phyloP scores from a whole-genome alignment of 2,888 invertebrate genomes.

The Philonicus albiceps region DNA sequence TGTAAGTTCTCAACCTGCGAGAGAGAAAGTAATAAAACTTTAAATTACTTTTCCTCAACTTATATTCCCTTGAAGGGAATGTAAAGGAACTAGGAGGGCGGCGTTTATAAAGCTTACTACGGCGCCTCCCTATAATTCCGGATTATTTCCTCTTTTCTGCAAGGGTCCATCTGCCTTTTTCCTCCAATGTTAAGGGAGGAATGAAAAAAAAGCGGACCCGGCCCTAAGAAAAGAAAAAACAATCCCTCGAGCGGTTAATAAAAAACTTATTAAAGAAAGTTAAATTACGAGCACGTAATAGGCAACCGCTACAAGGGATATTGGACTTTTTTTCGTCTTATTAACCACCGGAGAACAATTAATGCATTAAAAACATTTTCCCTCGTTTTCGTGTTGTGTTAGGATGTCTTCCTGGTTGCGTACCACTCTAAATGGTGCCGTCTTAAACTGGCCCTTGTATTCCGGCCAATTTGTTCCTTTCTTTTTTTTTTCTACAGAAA shows the following conservation, averaged over 20 bases:
- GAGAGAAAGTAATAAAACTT: conserved; percentile 23
- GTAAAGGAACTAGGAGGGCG: background rate
- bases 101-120: background rate
- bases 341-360: conserved; percentile 15
- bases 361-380: background rate
- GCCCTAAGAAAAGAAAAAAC: background rate
- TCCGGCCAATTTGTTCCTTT: background rate
- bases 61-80: background rate
- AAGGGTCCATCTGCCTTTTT: background rate
- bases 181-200: background rate
- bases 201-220: background rate
- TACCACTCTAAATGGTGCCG: background rate
- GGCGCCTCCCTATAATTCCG: background rate
- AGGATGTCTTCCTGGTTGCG: background rate
- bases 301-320: background rate
- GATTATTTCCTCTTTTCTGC: background rate
- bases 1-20: background rate
- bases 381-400: background rate
- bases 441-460: background rate
- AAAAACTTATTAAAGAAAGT: conserved; percentile 18
- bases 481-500: background rate
- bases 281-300: conserved; percentile 9
- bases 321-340: background rate
- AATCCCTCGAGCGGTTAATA: background rate
- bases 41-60: conserved; percentile 33